A percentile compares a stretch with the other conserved stretches of the same genome.
Evolutionary conservation across 2,888 invertebrate species (phyloP).

Genomic region (Ennomos erosarius): DNA sequence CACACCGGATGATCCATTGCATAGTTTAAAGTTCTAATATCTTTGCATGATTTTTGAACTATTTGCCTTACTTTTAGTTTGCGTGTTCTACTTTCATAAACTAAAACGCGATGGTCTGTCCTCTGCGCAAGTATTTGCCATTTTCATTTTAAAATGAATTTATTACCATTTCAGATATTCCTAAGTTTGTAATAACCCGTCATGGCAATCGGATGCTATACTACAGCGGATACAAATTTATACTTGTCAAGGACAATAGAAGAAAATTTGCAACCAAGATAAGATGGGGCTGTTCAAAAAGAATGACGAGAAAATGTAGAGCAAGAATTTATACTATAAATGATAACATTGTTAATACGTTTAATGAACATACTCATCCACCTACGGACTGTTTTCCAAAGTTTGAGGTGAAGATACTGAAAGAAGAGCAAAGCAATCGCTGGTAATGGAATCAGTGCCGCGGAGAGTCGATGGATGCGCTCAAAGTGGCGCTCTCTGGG

Average conservation of each 20-base stretch:
- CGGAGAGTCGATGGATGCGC: too few relatives aligned
- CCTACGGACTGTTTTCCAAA: conserved; percentile 4
- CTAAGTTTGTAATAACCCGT: background rate
- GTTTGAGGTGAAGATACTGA: conserved; percentile 10
- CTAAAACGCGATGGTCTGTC: too few relatives aligned
- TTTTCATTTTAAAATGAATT: too few relatives aligned
- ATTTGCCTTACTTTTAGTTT: too few relatives aligned
- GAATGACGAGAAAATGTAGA: conserved; percentile 25
- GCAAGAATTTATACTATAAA: conserved; percentile 34
- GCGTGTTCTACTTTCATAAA: too few relatives aligned
- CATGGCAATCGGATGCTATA: conserved; percentile 9
- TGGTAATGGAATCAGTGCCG: background rate
- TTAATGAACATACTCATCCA: conserved; percentile 23
- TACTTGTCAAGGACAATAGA: conserved; percentile 28
- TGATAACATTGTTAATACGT: conserved; percentile 17
- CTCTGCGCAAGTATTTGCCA: too few relatives aligned
- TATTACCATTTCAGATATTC: conserved; percentile 2
- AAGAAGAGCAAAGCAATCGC: background rate
- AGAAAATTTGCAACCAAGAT: conserved; percentile 30
- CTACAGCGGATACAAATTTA: conserved; percentile 15
- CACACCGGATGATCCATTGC: too few relatives aligned
- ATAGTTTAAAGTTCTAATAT: too few relatives aligned
- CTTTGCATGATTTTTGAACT: too few relatives aligned
- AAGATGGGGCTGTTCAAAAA: conserved; percentile 47
- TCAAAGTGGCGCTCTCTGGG: too few relatives aligned